Evolutionary conservation across 2,797 vertebrate genomes (phyloP).

Genomic region (Catharus ustulatus): DNA sequence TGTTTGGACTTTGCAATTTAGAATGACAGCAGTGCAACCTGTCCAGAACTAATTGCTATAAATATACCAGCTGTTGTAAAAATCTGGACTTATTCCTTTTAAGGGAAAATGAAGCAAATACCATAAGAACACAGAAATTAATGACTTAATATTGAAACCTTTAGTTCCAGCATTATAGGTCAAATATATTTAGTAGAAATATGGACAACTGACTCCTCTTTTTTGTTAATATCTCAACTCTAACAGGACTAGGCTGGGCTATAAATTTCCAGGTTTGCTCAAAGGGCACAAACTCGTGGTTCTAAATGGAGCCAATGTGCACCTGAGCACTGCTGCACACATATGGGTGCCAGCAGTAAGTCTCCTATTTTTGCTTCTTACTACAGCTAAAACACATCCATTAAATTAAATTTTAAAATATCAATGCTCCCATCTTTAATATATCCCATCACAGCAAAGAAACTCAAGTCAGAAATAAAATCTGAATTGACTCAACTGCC

Average conservation of each 20-base stretch:
- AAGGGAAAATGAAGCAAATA: conserved; percentile 39
- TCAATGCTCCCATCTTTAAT: neutral
- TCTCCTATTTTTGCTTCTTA: conserved; percentile 17
- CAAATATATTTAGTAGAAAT: conserved; percentile 68
- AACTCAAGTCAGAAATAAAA: conserved; percentile 2
- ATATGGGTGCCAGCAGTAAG: rapidly evolving
- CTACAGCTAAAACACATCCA: neutral
- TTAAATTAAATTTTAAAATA: neutral
- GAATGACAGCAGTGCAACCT: conserved; percentile 59
- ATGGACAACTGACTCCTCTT: conserved; percentile 54
- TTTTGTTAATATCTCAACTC: conserved; percentile 34
- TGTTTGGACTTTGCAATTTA: conserved; percentile 64
- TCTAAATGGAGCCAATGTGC: neutral
- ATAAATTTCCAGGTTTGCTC: conserved; percentile 47
- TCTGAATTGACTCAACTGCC: neutral
- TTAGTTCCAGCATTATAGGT: conserved; percentile 66
- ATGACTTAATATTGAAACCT: conserved; percentile 67
- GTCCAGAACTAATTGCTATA: conserved; percentile 75
- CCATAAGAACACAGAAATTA: conserved; percentile 14
- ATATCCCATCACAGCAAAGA: neutral
- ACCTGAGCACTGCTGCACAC: neutral
- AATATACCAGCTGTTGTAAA: conserved; percentile 76
- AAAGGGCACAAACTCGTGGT: conserved; percentile 30
- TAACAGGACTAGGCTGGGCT: conserved; percentile 49
- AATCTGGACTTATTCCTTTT: conserved; percentile 64